Evolutionary conservation across 2,797 vertebrate species (phyloP), one percentile per base, ranked within the genome.

Genomic region (Mormyrops attenuatus): DNA sequence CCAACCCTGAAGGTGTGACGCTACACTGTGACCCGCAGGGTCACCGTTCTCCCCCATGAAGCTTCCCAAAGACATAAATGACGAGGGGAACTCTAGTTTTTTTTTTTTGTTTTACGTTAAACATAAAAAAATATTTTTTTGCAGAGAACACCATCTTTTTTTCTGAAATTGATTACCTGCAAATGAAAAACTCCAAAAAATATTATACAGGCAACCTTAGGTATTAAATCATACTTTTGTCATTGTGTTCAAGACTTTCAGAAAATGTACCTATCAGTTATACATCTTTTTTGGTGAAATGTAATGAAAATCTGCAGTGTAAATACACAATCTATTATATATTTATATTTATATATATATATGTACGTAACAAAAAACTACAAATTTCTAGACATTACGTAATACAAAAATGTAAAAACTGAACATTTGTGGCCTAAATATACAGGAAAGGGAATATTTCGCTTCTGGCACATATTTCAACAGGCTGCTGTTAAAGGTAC

Each of bases 391-490:
- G 38, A 82, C 41, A 82, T 47, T 44, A 82, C 41, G 47, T 82
- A 82, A 82, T 82, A 82, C 77, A 82, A 82, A 82, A 82, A 47
- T 82, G 77, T 82, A 82, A 47, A 82, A 82, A 82, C 77, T 47
- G 20, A 82, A 82, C 77, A 47, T 82, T 1, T 47, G 41, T 38
- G 41, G 77, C 8, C 77, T 41, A 47, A 82, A n/a, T 9, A 82
- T 82, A 44, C 77, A n/a, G 7, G 77, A 82, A 47, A 47, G 77
- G 15, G 20, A 82, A 47, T 47, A 47, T n/a, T 82, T 82, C 6
- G 3, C 41, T 22, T 41, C 38, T 47, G 77, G 7, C 17, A 82
- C 41, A 82, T 38, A 47, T n/a, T 82, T 1, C 38, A 8, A 47
- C 41, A n/a, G 77, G 41, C 17, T 82, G 20, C 77, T 20, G 41